A percentile compares a stretch with the other conserved stretches of the same genome.
These are phyloP conservation scores for Xyliphius kryptos DNA, from an alignment of 2,113 vertebrate species.

Conservation along the genomic window DNA sequence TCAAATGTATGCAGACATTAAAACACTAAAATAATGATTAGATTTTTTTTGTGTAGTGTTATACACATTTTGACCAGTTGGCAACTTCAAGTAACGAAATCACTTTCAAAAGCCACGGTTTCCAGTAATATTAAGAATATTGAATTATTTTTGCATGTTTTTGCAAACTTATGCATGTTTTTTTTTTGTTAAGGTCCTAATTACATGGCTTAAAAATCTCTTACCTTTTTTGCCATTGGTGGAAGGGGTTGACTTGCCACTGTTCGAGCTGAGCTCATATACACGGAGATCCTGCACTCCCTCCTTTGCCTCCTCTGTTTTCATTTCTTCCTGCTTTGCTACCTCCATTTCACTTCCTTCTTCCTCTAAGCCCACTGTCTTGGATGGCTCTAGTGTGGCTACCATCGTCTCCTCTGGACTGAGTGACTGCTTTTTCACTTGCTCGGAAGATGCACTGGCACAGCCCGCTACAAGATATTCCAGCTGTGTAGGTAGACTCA, in stretches of 20 bases:
- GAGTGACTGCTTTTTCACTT: neutral
- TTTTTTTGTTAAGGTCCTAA: neutral
- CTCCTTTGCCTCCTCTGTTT: slow-evolving; percentile 66
- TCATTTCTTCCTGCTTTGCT: slow-evolving; percentile 33
- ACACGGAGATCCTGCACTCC: slow-evolving; percentile 86
- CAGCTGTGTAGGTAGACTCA: slow-evolving; percentile 84
- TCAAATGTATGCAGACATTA: too few species aligned
- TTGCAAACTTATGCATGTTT: neutral
- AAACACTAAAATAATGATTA: too few species aligned
- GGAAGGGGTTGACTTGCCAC: slow-evolving; percentile 94
- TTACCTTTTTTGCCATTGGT: slow-evolving; percentile 97
- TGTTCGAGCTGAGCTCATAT: slow-evolving; percentile 95
- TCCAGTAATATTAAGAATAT: too few species aligned
- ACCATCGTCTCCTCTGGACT: neutral
- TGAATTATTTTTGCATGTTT: neutral
- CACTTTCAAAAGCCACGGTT: too few species aligned
- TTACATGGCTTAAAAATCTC: neutral
- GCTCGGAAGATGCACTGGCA: neutral
- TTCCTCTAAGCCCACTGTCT: neutral
- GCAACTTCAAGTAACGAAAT: too few species aligned
- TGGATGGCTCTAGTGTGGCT: neutral
- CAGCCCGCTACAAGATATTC: slow-evolving; percentile 49
- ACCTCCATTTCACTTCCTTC: slow-evolving; percentile 69
- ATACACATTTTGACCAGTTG: too few species aligned
- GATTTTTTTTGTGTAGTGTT: too few species aligned